Conservation (phyloP, 1,140 invertebrate genomes). For the Ceratina australensis region DNA sequence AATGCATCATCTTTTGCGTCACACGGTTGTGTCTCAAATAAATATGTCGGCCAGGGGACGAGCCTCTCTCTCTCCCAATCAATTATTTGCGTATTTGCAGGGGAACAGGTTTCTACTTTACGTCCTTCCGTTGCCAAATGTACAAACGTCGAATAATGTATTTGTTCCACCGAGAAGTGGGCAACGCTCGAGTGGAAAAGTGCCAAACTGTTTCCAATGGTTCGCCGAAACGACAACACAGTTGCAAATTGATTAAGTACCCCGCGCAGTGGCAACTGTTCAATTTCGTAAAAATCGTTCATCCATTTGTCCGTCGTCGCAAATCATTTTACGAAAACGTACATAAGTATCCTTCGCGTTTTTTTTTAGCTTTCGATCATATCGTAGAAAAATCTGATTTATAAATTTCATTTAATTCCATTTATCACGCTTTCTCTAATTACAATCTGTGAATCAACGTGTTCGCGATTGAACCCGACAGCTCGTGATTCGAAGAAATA, state of each 20-base stretch:
- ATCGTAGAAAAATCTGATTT: too few relatives aligned
- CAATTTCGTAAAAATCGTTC: too few relatives aligned
- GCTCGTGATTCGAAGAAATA: background rate
- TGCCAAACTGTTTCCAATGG: conserved; percentile 27
- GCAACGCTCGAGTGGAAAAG: conserved; percentile 26
- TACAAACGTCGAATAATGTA: conserved; percentile 22
- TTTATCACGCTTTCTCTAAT: too few relatives aligned
- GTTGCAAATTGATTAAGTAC: background rate
- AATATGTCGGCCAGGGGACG: background rate
- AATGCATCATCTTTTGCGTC: background rate
- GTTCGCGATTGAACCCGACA: background rate
- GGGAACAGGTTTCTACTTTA: background rate
- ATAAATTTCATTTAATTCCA: too few relatives aligned
- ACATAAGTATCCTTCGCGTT: too few relatives aligned
- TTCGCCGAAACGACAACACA: background rate
- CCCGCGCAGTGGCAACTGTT: too few relatives aligned
- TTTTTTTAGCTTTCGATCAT: too few relatives aligned
- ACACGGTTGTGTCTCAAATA: background rate
- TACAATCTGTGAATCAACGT: too few relatives aligned
- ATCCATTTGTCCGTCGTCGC: too few relatives aligned
- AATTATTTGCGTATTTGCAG: conserved; percentile 11
- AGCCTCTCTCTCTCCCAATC: background rate
- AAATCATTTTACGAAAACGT: too few relatives aligned
- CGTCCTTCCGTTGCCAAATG: conserved; percentile 16
- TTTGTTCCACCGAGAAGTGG: conserved; percentile 23